Conservation (phyloP, 2,113 vertebrate genomes). For the Baryphthengus martii region DNA sequence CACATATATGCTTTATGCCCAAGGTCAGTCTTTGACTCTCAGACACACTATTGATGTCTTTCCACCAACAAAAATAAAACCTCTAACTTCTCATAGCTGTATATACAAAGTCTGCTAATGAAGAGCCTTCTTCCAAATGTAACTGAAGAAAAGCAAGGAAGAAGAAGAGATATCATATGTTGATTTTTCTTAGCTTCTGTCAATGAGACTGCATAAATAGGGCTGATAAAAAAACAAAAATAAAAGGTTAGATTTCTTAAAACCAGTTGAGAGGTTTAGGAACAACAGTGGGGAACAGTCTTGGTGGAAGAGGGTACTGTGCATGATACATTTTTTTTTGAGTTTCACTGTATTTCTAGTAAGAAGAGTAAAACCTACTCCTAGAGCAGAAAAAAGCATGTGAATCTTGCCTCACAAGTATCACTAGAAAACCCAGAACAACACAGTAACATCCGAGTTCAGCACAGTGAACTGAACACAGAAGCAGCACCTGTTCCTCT, state of each 20-base stretch:
- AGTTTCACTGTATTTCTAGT: background rate
- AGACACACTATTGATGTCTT: background rate
- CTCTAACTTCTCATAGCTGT: background rate
- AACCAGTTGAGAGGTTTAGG: background rate
- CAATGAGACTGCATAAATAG: background rate
- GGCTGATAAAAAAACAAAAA: background rate
- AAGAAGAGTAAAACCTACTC: background rate
- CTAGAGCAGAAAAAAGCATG: background rate
- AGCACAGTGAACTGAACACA: background rate
- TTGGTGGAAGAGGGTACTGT: background rate
- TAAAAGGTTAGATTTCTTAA: background rate
- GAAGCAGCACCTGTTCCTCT: background rate
- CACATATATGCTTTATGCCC: background rate
- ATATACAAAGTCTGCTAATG: background rate
- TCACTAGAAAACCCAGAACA: background rate
- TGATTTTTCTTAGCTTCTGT: background rate
- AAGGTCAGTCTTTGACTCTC: background rate
- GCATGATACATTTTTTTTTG: background rate
- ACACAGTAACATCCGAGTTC: background rate
- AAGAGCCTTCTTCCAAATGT: background rate
- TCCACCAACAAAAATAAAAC: background rate
- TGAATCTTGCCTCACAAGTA: background rate
- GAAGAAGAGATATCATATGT: background rate
- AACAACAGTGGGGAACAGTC: background rate
- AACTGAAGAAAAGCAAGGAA: background rate